Percentiles rank a stretch among this genome's conserved stretches.
Evolutionary conservation across 1,140 invertebrate genomes (phyloP).

Genomic region (Sitobion miscanthi): DNA sequence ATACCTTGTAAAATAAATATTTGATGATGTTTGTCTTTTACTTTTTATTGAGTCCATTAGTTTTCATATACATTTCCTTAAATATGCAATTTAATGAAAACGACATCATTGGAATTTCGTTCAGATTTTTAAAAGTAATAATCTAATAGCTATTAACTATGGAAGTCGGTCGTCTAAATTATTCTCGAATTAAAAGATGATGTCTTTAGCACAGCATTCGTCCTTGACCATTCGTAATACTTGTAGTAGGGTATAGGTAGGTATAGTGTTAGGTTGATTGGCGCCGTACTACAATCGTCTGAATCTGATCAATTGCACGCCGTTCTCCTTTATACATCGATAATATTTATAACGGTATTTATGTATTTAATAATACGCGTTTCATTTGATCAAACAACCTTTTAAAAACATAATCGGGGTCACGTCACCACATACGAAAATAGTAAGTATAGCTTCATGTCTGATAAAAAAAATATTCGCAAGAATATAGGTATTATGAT

Average conservation of each 20-base stretch:
- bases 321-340: neutral
- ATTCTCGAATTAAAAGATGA: neutral
- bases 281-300: neutral
- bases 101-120: neutral
- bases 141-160: no score
- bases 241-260: neutral
- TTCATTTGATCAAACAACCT: conserved; percentile 7
- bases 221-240: conserved; percentile 10
- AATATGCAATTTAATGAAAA: neutral
- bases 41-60: neutral
- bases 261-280: neutral
- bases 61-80: neutral
- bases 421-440: neutral
- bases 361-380: neutral
- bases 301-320: neutral
- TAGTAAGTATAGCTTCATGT: neutral
- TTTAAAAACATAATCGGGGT: neutral
- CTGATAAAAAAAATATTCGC: neutral
- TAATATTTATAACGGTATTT: conserved; percentile 9
- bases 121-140: neutral
- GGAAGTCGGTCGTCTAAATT: neutral
- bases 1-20: neutral
- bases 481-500: neutral
- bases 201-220: neutral
- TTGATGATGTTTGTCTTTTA: neutral